Evolutionary conservation across 1,140 invertebrate genomes (phyloP).

Genomic region (Hormaphis cornu): DNA sequence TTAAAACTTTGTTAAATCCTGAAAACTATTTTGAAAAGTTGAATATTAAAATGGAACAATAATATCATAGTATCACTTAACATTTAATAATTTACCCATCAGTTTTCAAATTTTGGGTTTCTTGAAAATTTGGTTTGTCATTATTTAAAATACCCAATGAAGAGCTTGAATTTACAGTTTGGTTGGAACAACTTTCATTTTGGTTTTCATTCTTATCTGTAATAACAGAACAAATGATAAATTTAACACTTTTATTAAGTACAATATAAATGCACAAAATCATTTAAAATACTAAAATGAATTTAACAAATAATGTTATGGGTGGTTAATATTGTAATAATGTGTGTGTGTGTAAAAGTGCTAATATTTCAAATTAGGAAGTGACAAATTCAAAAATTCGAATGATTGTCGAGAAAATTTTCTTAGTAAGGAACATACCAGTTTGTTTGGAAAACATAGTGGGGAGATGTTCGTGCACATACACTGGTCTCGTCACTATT

Average conservation of each 20-base stretch:
- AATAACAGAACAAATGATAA: no score
- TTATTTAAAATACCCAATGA: background rate
- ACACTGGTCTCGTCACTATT: slow-evolving; percentile 77
- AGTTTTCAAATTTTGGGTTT: background rate
- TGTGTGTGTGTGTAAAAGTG: no score
- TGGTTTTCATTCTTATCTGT: background rate
- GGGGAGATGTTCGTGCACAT: slow-evolving; percentile 85
- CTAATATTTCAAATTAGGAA: no score
- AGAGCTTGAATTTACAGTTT: background rate
- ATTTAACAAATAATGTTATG: no score
- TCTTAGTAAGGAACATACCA: no score
- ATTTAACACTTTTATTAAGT: background rate
- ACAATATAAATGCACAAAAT: background rate
- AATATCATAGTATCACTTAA: no score
- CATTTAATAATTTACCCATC: background rate
- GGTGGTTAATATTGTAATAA: no score
- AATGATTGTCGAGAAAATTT: no score
- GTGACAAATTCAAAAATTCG: no score
- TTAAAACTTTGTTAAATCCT: no score
- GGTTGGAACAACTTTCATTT: background rate
- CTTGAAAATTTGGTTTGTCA: background rate
- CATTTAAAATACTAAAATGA: background rate
- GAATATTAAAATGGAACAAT: no score
- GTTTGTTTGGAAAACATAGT: slow-evolving; percentile 65
- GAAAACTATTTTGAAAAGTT: no score